Evolutionary conservation across 1,140 invertebrate species (phyloP).

Genomic region (Drosophila malerkotliana): DNA sequence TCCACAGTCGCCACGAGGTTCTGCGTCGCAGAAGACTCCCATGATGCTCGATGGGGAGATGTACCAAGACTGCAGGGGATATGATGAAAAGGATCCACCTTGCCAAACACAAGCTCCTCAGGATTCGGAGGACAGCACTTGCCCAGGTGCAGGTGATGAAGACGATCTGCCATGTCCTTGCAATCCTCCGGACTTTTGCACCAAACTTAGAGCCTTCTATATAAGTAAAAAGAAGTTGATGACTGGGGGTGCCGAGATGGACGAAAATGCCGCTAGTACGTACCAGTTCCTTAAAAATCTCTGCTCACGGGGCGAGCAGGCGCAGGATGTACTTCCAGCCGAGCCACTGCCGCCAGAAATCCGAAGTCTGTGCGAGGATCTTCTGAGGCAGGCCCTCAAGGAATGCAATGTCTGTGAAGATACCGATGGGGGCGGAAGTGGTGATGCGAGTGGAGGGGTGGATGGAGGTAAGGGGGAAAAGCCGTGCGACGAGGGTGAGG

Average conservation of each 20-base stretch:
- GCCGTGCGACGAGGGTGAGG: slow-evolving; percentile 7
- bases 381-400: slow-evolving; percentile 30
- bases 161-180: not conserved
- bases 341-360: slow-evolving; percentile 17
- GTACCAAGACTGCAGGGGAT: not conserved
- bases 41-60: not conserved
- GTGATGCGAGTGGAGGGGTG: too few species aligned
- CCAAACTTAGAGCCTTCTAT: slow-evolving; percentile 4
- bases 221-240: slow-evolving; percentile 9
- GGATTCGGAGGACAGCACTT: not conserved
- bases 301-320: not conserved
- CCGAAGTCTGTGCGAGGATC: slow-evolving; percentile 25
- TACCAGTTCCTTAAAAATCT: slow-evolving; percentile 9
- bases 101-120: not conserved
- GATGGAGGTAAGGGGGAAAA: not conserved
- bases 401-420: slow-evolving; percentile 10
- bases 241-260: not conserved
- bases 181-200: not conserved
- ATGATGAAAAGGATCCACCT: not conserved
- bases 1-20: not conserved
- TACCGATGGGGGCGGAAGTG: too few species aligned
- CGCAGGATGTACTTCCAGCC: not conserved
- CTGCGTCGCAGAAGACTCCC: not conserved
- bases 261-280: not conserved
- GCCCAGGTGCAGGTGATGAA: not conserved